Evolutionary conservation across 2,888 invertebrate species (phyloP).

Genomic region (Toxonevra muliebris): DNA sequence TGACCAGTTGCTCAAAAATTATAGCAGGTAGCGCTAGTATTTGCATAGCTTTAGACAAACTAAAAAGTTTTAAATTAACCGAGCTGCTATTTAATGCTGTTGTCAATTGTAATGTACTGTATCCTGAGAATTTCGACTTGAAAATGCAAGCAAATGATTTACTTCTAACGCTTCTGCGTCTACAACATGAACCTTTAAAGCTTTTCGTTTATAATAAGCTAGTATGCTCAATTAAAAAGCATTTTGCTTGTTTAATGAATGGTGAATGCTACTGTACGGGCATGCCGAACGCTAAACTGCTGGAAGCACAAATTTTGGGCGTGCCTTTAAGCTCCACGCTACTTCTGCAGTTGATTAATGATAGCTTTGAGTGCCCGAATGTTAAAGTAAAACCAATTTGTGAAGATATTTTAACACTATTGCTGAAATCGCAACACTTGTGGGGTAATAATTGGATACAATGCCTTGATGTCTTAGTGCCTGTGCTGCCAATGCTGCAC

Average conservation of each 20-base stretch:
- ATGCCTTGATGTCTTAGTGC: slow-evolving; percentile 46
- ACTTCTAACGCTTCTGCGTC: slow-evolving; percentile 48
- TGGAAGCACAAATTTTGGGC: slow-evolving; percentile 51
- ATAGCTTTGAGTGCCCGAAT: slow-evolving; percentile 40
- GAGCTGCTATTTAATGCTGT: slow-evolving; percentile 49
- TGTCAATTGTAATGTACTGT: slow-evolving; percentile 45
- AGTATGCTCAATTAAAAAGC: slow-evolving; percentile 47
- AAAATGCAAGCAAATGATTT: slow-evolving; percentile 49
- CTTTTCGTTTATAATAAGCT: slow-evolving; percentile 45
- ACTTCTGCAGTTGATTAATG: slow-evolving; percentile 50
- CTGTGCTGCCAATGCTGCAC: slow-evolving; percentile 54
- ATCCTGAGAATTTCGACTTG: slow-evolving; percentile 40
- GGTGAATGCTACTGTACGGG: slow-evolving; percentile 47
- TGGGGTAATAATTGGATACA: slow-evolving; percentile 44
- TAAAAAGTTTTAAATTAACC: slow-evolving; percentile 52
- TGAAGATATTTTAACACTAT: slow-evolving; percentile 51
- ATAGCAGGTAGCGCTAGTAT: slow-evolving; percentile 39
- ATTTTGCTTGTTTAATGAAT: slow-evolving; percentile 56
- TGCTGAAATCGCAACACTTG: slow-evolving; percentile 52
- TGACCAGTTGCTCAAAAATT: slow-evolving; percentile 34
- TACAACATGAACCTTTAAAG: slow-evolving; percentile 46
- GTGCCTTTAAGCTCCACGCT: slow-evolving; percentile 55
- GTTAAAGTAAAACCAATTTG: slow-evolving; percentile 44
- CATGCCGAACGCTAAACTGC: slow-evolving; percentile 43
- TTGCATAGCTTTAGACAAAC: slow-evolving; percentile 48